Percentiles rank a stretch among this genome's conserved stretches.
These are phyloP conservation scores for Ploceus nigricollis DNA, from an alignment of 2,113 vertebrate species.

Conservation along the genomic window DNA sequence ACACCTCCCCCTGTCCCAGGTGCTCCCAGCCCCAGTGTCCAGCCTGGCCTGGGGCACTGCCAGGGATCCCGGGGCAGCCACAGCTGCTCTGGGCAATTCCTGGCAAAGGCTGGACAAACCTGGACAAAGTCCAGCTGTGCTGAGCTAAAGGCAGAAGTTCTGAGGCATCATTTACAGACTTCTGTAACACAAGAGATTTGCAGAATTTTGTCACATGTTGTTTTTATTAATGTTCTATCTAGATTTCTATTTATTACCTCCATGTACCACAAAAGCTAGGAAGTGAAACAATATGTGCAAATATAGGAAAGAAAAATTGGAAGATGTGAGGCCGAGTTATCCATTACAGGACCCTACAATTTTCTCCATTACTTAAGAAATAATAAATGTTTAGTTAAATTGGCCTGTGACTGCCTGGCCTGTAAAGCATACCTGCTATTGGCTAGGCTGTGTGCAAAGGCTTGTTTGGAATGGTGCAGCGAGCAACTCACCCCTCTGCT, in stretches of 20 bases:
- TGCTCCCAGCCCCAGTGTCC: neutral
- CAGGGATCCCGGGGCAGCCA: neutral
- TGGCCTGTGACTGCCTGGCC: neutral
- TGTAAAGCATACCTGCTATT: neutral
- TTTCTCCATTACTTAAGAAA: neutral
- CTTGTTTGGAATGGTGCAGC: neutral
- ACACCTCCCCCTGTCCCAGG: rapidly evolving
- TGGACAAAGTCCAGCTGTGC: neutral
- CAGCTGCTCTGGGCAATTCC: neutral
- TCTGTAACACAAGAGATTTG: neutral
- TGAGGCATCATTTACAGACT: neutral
- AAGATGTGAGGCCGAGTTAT: neutral
- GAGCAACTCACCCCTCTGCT: neutral
- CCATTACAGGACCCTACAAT: neutral
- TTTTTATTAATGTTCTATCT: neutral
- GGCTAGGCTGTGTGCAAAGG: neutral
- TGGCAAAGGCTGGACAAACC: neutral
- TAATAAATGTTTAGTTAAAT: neutral
- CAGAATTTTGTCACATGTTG: neutral
- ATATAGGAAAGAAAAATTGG: neutral
- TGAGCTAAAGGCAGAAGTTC: neutral
- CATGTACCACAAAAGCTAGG: neutral
- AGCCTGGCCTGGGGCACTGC: rapidly evolving
- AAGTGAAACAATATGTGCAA: neutral
- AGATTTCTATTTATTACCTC: neutral